These are phyloP conservation scores for Carollia perspicillata DNA, from an alignment of 2,113 vertebrate genomes.

Conservation along the genomic window DNA sequence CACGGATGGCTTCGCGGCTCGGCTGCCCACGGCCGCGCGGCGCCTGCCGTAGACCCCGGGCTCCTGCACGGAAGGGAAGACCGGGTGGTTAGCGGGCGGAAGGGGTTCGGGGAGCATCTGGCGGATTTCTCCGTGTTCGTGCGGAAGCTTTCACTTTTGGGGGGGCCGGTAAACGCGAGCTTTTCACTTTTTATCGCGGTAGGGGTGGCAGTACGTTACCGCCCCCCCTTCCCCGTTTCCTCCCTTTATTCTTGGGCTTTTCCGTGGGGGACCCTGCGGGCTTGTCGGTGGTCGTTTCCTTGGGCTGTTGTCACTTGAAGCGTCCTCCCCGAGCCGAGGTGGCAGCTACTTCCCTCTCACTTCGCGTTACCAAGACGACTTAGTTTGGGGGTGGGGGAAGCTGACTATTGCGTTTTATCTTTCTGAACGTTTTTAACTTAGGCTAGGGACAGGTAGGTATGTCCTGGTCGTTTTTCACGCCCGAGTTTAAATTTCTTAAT, in stretches of 20 bases:
- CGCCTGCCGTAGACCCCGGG: conserved; percentile 23
- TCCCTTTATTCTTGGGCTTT: accelerated
- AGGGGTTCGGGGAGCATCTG: background rate
- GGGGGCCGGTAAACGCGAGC: background rate
- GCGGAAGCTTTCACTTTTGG: background rate
- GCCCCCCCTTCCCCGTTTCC: accelerated
- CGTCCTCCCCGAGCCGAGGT: background rate
- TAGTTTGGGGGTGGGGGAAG: too few relatives aligned
- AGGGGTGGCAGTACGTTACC: too few relatives aligned
- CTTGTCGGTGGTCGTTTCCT: background rate
- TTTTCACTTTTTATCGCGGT: conserved; percentile 11
- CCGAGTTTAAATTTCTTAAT: background rate
- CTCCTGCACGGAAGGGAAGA: conserved; percentile 60
- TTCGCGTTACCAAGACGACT: background rate
- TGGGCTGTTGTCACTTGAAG: background rate
- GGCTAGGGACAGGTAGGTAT: background rate
- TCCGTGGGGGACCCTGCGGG: background rate
- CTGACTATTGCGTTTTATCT: background rate
- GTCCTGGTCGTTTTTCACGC: background rate
- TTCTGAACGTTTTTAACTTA: conserved; percentile 5
- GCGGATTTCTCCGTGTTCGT: background rate
- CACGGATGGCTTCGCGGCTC: conserved; percentile 73
- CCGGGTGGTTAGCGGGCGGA: conserved; percentile 45
- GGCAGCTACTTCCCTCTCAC: background rate
- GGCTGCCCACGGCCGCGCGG: conserved; percentile 64